These are phyloP conservation scores for Ophraella communa DNA, from an alignment of 2,888 invertebrate genomes.

Conservation along the genomic window DNA sequence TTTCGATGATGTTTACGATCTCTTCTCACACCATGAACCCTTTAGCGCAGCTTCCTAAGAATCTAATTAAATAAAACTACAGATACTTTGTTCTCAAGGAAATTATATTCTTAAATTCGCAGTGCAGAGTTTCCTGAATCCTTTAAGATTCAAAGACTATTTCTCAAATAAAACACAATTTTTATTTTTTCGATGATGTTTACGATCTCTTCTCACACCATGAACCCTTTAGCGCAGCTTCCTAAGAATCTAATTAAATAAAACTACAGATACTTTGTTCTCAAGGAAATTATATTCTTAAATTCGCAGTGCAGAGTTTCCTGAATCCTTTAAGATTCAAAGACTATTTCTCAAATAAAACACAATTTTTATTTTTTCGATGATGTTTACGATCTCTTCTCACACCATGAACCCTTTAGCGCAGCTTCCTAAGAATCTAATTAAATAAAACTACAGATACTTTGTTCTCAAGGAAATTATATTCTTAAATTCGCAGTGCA, in stretches of 20 bases:
- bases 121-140: too few relatives aligned
- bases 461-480: not conserved
- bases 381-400: not conserved
- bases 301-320: too few relatives aligned
- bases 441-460: not conserved
- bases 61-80: not conserved
- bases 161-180: too few relatives aligned
- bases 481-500: too few relatives aligned
- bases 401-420: not conserved
- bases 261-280: not conserved
- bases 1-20: not conserved
- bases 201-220: not conserved
- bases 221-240: not conserved
- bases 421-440: not conserved
- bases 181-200: not conserved
- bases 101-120: too few relatives aligned
- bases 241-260: not conserved
- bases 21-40: not conserved
- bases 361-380: too few relatives aligned
- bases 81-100: not conserved
- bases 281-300: not conserved
- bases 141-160: too few relatives aligned
- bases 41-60: not conserved
- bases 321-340: too few relatives aligned
- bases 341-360: too few relatives aligned